Percentiles rank a stretch among this genome's conserved stretches.
These are phyloP conservation scores for Syncerus caffer DNA, from an alignment of 2,797 vertebrate genomes.

Conservation along the genomic window DNA sequence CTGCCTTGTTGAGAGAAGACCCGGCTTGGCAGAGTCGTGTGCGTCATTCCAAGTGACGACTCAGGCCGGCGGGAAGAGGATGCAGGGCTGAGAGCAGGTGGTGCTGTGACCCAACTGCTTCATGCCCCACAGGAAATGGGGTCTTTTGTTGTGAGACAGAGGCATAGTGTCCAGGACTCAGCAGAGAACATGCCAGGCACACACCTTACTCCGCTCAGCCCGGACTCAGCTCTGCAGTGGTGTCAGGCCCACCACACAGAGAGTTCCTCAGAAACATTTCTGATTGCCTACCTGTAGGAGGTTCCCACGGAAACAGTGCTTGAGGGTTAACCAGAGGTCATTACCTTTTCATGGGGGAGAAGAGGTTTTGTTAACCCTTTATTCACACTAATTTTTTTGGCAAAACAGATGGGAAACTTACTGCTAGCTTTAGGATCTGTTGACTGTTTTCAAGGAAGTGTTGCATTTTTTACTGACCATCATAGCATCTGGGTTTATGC, in stretches of 20 bases:
- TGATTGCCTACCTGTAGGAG: not conserved
- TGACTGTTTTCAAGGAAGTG: not conserved
- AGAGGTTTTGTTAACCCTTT: not conserved
- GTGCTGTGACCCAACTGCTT: not conserved
- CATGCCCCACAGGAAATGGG: not conserved
- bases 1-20: not conserved
- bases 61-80: not conserved
- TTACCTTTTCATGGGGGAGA: not conserved
- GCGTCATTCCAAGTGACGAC: not conserved
- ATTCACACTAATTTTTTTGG: not conserved
- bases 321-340: not conserved
- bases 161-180: not conserved
- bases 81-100: not conserved
- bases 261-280: not conserved
- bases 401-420: not conserved
- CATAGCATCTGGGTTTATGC: not conserved
- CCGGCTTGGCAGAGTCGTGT: not conserved
- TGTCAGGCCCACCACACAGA: not conserved
- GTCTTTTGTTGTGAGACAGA: not conserved
- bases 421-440: not conserved
- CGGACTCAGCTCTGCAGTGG: not conserved
- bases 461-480: not conserved
- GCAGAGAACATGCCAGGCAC: not conserved
- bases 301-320: conserved; percentile 17
- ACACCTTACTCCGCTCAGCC: not conserved